Percentiles rank a stretch among this genome's conserved stretches.
Conservation (phyloP, 2,888 invertebrate species). For the Callimorpha dominula region DNA sequence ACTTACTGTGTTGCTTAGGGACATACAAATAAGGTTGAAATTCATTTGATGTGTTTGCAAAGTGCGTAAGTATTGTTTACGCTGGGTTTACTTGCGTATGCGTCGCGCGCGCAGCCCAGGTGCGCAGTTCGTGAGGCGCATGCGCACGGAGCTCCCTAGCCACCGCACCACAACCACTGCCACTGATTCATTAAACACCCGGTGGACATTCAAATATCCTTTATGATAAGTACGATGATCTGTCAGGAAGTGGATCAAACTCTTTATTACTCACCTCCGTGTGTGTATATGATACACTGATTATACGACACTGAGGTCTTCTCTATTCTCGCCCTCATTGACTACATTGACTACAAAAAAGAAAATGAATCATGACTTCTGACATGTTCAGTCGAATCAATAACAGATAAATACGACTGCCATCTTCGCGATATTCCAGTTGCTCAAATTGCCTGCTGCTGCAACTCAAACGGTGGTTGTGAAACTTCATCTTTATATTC, state of each 20-base stretch:
- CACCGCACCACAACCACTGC: neutral
- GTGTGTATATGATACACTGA: neutral
- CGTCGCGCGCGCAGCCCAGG: conserved; percentile 75
- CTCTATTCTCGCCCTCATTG: no score
- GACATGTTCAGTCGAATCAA: no score
- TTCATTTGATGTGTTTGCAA: conserved; percentile 13
- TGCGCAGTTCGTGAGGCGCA: conserved; percentile 72
- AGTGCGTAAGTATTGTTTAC: conserved; percentile 21
- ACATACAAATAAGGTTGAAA: conserved; percentile 22
- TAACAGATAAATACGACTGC: no score
- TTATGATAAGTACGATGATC: conserved; percentile 52
- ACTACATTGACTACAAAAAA: no score
- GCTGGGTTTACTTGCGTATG: conserved; percentile 58
- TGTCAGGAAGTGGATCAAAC: conserved; percentile 51
- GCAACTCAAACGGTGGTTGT: no score
- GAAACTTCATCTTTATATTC: no score
- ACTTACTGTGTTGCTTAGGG: neutral
- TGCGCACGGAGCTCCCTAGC: conserved; percentile 31
- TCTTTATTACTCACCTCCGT: conserved; percentile 20
- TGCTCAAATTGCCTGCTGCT: no score
- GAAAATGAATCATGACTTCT: no score
- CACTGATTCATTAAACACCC: conserved; percentile 40
- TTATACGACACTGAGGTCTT: no score
- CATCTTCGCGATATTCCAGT: no score
- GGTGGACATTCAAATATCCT: conserved; percentile 54